phyloP scores from a whole-genome alignment of 2,797 vertebrate species.

The Holocentrus rufus region DNA sequence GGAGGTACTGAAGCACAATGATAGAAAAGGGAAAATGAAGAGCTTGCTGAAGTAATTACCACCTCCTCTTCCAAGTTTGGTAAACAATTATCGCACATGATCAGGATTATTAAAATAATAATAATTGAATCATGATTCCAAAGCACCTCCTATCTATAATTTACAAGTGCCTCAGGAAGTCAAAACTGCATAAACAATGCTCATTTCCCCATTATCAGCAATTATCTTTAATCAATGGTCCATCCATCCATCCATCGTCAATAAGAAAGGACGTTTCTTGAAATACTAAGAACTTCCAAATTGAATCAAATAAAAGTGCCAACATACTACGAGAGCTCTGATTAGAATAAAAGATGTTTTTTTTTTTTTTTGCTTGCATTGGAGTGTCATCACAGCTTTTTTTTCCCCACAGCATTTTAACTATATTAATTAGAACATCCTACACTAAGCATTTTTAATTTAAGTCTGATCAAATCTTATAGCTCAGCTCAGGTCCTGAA shows the following conservation, averaged over 20 bases:
- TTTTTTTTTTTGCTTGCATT: constrained; percentile 6
- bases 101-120: constrained; percentile 41
- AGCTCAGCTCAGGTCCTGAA: constrained; percentile 21
- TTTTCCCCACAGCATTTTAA: constrained; percentile 3
- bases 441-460: constrained; percentile 24
- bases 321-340: too few relatives aligned
- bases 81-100: constrained; percentile 31
- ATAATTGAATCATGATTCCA: constrained; percentile 36
- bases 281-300: constrained; percentile 16
- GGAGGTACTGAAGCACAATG: constrained; percentile 28
- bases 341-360: constrained; percentile 20
- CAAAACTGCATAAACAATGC: constrained; percentile 47
- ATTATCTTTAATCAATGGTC: constrained; percentile 35
- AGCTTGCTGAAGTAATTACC: constrained; percentile 35
- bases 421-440: constrained; percentile 43
- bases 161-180: constrained; percentile 48
- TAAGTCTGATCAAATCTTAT: constrained; percentile 36
- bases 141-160: constrained; percentile 47
- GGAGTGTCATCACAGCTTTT: constrained; percentile 33
- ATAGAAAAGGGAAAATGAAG: constrained; percentile 34
- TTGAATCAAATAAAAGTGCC: constrained; percentile 39
- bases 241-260: neutral
- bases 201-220: constrained; percentile 37
- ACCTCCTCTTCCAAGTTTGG: constrained; percentile 28
- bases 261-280: constrained; percentile 7